phyloP scores from a whole-genome alignment of 2,888 invertebrate genomes.

The Pachydiplax longipennis region DNA sequence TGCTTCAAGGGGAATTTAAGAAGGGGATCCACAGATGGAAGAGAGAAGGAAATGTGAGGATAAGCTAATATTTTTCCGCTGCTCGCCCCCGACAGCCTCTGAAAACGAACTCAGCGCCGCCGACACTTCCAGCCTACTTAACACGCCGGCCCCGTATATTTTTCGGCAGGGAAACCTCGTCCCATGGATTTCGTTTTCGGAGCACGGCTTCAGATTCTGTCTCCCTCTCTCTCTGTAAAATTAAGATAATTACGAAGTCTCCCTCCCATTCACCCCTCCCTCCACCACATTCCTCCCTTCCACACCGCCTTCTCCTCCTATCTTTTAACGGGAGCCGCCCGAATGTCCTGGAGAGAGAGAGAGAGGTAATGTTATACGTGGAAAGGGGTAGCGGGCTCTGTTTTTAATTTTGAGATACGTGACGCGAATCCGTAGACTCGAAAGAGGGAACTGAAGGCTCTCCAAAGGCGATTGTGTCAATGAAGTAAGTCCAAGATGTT shows the following conservation, averaged over 20 bases:
- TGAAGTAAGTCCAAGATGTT: background rate
- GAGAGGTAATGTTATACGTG: background rate
- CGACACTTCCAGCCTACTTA: constrained; percentile 21
- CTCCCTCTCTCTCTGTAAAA: constrained; percentile 35
- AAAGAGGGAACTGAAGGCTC: background rate
- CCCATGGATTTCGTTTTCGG: constrained; percentile 16
- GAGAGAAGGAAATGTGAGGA: background rate
- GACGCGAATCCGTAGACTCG: background rate
- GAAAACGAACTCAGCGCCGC: background rate
- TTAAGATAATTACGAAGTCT: constrained; percentile 23
- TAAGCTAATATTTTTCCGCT: background rate
- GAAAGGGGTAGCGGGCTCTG: background rate
- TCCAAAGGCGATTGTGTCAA: background rate
- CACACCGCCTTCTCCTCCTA: background rate
- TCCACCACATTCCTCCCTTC: background rate
- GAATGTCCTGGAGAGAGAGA: background rate
- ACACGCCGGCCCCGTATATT: constrained; percentile 30
- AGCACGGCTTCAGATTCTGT: constrained; percentile 18
- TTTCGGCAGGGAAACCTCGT: constrained; percentile 28
- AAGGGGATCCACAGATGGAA: background rate
- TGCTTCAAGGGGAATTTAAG: background rate
- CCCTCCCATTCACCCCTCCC: background rate
- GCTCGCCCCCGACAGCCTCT: background rate
- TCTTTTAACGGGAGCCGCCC: background rate
- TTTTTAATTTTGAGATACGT: background rate